Percentiles rank a stretch among this genome's conserved stretches.
These are phyloP conservation scores for Hirtodrosophila alboralis DNA, from an alignment of 2,888 invertebrate species.

Conservation along the genomic window DNA sequence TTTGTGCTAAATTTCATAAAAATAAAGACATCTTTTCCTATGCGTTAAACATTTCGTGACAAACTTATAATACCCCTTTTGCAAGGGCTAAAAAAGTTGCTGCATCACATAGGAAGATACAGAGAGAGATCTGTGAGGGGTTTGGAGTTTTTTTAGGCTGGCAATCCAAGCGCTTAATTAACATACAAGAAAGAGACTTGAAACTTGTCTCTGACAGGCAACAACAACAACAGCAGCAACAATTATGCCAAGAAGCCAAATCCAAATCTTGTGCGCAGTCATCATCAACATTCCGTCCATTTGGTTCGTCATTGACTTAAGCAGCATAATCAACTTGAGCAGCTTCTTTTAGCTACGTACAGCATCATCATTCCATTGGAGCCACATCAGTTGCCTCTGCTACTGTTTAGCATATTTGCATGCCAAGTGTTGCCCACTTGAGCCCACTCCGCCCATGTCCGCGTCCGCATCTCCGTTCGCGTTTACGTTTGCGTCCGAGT, in stretches of 20 bases:
- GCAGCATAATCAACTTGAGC: slow-evolving; percentile 76
- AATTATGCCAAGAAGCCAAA: slow-evolving; percentile 43
- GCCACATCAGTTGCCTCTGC: slow-evolving; percentile 44
- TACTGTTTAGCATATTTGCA: slow-evolving; percentile 80
- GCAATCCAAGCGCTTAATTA: slow-evolving; percentile 57
- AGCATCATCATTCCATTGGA: not conserved
- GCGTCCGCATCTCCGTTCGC: slow-evolving; percentile 29
- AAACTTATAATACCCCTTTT: no score
- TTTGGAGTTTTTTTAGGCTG: no score
- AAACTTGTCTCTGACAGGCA: slow-evolving; percentile 75
- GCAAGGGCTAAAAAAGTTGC: slow-evolving; percentile 65
- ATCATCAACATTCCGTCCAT: slow-evolving; percentile 39
- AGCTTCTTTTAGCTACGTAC: slow-evolving; percentile 32
- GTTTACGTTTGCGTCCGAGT: slow-evolving; percentile 14
- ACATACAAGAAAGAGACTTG: slow-evolving; percentile 73
- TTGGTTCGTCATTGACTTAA: slow-evolving; percentile 68
- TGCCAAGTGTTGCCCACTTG: slow-evolving; percentile 75
- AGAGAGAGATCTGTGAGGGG: not conserved
- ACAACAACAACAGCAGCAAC: slow-evolving; percentile 18
- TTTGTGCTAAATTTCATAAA: no score
- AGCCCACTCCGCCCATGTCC: slow-evolving; percentile 60
- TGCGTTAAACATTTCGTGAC: no score
- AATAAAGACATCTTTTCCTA: no score
- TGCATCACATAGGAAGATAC: slow-evolving; percentile 51
- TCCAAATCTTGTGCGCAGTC: slow-evolving; percentile 74